Percentiles rank a stretch among this genome's conserved stretches.
These are phyloP conservation scores for Zapornia atra DNA, from an alignment of 2,113 vertebrate genomes.

Conservation along the genomic window DNA sequence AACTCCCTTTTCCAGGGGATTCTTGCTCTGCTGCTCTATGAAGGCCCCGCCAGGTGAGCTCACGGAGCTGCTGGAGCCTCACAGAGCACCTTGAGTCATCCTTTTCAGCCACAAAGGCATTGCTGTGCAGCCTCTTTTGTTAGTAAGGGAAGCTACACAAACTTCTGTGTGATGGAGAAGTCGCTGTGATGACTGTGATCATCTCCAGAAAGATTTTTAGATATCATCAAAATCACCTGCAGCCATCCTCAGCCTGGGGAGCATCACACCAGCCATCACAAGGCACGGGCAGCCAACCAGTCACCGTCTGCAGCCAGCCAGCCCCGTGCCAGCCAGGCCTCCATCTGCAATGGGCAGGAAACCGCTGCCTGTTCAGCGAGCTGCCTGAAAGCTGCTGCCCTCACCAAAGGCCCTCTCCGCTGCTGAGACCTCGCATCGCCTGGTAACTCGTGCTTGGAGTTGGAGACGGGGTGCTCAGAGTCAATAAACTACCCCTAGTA, in stretches of 20 bases:
- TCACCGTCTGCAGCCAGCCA: neutral
- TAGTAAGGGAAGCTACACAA: neutral
- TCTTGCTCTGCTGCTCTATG: neutral
- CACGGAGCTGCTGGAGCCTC: neutral
- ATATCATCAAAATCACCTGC: neutral
- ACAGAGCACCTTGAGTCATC: neutral
- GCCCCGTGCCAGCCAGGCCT: neutral
- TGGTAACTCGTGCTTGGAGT: fast-evolving
- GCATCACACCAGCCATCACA: neutral
- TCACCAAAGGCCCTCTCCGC: neutral
- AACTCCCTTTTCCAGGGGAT: neutral
- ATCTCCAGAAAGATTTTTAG: neutral
- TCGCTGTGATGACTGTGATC: neutral
- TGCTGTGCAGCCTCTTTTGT: neutral
- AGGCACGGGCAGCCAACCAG: neutral
- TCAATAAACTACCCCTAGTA: neutral
- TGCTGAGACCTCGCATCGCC: fast-evolving
- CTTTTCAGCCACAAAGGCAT: neutral
- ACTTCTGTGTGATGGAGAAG: neutral
- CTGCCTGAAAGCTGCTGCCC: neutral
- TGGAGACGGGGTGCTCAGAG: neutral
- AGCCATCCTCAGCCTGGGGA: neutral
- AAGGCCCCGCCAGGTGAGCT: fast-evolving
- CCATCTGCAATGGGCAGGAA: neutral
- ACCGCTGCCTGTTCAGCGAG: fast-evolving